Evolutionary conservation across 2,797 vertebrate species (phyloP).

Genomic region (Tympanoctomys barrerae): DNA sequence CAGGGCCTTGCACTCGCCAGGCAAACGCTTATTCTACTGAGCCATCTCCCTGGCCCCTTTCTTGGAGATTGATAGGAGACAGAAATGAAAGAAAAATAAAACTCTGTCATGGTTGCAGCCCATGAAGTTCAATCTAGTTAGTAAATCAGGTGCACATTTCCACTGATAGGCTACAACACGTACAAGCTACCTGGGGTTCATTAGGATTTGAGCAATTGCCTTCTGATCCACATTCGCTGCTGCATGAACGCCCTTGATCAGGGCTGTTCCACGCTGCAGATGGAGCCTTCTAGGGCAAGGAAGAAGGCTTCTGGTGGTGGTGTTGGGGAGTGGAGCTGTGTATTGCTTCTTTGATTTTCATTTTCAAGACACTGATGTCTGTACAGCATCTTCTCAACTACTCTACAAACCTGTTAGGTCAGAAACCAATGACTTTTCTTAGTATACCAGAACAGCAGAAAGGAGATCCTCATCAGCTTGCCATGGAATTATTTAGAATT

Average conservation of each 20-base stretch:
- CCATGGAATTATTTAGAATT: conserved; percentile 35
- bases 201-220: neutral
- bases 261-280: neutral
- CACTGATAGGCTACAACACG: neutral
- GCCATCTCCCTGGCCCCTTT: neutral
- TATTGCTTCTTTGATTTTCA: neutral
- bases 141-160: neutral
- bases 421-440: conserved; percentile 54
- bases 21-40: no score
- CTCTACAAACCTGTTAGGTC: neutral
- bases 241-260: neutral
- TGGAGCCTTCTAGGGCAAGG: neutral
- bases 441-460: neutral
- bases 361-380: conserved; percentile 33
- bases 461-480: neutral
- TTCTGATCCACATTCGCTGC: neutral
- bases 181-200: neutral
- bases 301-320: neutral
- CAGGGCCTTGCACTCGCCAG: no score
- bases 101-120: neutral
- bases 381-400: neutral
- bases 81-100: conserved; percentile 7
- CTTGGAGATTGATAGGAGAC: neutral
- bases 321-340: neutral
- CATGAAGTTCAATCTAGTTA: neutral